Base-by-base conservation (phyloP, 2,797 vertebrate genomes). In the Ataeniobius toweri region DNA sequence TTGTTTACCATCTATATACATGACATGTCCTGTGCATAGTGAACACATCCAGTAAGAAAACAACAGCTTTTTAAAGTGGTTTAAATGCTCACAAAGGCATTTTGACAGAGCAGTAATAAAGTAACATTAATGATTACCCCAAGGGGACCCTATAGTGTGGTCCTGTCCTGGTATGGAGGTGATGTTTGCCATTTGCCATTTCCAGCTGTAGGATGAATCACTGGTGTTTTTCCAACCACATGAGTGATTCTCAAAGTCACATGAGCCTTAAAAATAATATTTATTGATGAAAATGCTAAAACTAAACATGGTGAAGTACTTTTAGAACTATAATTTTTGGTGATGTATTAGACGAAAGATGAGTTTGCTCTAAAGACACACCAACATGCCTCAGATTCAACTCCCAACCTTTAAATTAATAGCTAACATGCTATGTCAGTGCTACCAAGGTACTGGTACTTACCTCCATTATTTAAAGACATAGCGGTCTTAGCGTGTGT, bases 181-280 rank as follows among this genome's bases (percentile, higher is more conserved):
- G 70, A 93, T 55, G 59, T 95, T 95, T 78, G 92, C 96, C 87
- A 87, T 90, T 82, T 94, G 85, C 59, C 89, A 20, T 39, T 28
- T 92, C 96, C 96, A 96, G 8, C 0, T 3, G 73, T 86, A 86
- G 3, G 22, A 10, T 16, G 0, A 0, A 0, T 3, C 2, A 51
- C 92, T 92, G 20, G 2, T 78, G 72, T 89, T 24, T 6, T 74
- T 92, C 96, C 96, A 96, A 18, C 94, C 94, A 69, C 96, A 96
- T 24, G 83, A 67, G 86, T 93, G 80, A 56, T 72, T 67, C 80
- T 96, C 96, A 91, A 96, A 96, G 76, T 92, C 67, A 82, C 96
- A 96, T 22, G 91, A 91, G 8, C 94, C 95, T 94, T 67, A 41
- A 84, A 6, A 22, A 51, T 51, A 59, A 56, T 16, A 3, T 18